These are phyloP conservation scores for Solenopsis fugax DNA, from an alignment of 1,140 invertebrate genomes.

Conservation along the genomic window DNA sequence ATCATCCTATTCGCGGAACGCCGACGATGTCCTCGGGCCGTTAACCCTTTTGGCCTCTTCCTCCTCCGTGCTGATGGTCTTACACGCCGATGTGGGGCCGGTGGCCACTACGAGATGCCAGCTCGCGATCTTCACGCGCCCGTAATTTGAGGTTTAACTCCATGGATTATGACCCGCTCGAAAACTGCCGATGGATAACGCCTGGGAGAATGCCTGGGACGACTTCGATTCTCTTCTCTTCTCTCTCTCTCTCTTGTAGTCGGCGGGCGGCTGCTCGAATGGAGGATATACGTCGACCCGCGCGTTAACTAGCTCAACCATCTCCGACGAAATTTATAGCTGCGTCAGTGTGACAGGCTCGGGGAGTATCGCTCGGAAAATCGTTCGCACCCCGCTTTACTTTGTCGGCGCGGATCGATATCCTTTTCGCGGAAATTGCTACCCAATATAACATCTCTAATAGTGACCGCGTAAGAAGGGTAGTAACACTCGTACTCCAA, in stretches of 20 bases:
- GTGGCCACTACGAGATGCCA: slow-evolving; percentile 16
- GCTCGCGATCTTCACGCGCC: slow-evolving; percentile 35
- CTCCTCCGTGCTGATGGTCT: slow-evolving; percentile 22
- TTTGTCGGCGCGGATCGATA: slow-evolving; percentile 34
- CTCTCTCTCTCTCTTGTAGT: too few relatives aligned
- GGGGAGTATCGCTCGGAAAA: background rate
- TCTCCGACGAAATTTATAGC: slow-evolving; percentile 5
- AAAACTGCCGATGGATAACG: slow-evolving; percentile 10
- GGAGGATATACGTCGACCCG: background rate
- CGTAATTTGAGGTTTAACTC: slow-evolving; percentile 31
- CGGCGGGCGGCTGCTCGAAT: background rate
- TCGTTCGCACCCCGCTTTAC: background rate
- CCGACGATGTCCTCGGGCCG: slow-evolving; percentile 32
- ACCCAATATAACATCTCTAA: slow-evolving; percentile 39
- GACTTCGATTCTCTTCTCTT: too few relatives aligned
- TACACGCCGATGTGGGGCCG: slow-evolving; percentile 4
- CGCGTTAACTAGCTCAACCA: slow-evolving; percentile 1
- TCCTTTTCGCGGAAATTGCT: slow-evolving; percentile 31
- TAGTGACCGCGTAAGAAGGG: slow-evolving; percentile 12
- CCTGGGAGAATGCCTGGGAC: background rate
- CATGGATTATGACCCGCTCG: slow-evolving; percentile 24
- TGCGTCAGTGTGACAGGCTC: background rate
- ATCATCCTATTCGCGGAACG: slow-evolving; percentile 50
- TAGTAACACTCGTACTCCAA: slow-evolving; percentile 40
- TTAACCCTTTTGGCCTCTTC: slow-evolving; percentile 44